Conservation (phyloP, 2,113 vertebrate species). For the Anarhynchus alexandrinus region DNA sequence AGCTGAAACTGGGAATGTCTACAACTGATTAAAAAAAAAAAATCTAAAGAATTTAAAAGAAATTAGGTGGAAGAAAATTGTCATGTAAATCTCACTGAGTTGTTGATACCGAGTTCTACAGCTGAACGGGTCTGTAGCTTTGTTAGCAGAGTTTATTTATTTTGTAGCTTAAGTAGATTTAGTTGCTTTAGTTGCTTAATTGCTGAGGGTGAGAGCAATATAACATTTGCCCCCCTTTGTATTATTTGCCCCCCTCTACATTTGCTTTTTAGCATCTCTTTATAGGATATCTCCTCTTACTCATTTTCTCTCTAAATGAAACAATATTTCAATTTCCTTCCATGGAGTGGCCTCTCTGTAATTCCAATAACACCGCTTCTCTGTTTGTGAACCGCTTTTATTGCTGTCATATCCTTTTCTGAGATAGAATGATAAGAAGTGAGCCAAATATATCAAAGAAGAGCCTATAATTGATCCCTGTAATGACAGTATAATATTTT, state of each 20-base stretch:
- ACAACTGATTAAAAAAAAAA: not conserved
- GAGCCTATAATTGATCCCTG: not conserved
- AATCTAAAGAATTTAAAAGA: not conserved
- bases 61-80: not conserved
- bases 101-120: not conserved
- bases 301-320: slow-evolving; percentile 10
- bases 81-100: not conserved
- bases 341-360: not conserved
- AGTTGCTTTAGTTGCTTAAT: not conserved
- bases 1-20: not conserved
- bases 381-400: not conserved
- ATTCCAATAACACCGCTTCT: not conserved
- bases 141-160: not conserved
- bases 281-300: not conserved
- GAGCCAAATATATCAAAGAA: not conserved
- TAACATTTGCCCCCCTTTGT: not conserved
- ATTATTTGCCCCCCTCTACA: not conserved
- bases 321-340: slow-evolving; percentile 41
- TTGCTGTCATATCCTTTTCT: slow-evolving; percentile 1
- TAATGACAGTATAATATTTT: not conserved
- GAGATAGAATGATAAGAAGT: not conserved
- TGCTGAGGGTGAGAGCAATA: not conserved
- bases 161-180: not conserved
- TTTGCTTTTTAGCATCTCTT: not conserved
- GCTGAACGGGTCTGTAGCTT: not conserved